Conservation (phyloP, 2,113 vertebrate species). For the Mus spicilegus region DNA sequence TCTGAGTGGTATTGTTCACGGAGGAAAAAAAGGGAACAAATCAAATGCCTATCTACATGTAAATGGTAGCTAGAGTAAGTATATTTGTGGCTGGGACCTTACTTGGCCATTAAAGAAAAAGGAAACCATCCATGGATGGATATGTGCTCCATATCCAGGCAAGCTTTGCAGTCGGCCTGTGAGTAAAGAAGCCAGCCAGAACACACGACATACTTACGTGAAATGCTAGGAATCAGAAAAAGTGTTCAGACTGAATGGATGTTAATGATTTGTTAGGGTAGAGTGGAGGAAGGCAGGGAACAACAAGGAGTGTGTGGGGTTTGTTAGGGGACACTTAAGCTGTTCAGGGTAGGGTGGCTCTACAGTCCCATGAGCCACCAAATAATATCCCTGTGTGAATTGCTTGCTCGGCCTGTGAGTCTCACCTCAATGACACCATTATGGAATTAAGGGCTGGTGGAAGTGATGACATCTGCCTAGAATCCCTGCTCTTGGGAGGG, state of each 20-base stretch:
- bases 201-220: background rate
- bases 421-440: background rate
- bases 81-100: background rate
- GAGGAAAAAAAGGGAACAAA: background rate
- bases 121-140: background rate
- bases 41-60: background rate
- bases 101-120: background rate
- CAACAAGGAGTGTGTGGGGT: background rate
- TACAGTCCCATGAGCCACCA: background rate
- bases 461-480: background rate
- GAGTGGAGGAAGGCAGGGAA: background rate
- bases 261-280: background rate
- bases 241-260: background rate
- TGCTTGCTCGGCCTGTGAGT: background rate
- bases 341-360: background rate
- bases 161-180: background rate
- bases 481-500: background rate
- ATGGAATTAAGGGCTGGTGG: background rate
- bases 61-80: background rate
- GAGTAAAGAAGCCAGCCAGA: background rate
- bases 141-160: background rate
- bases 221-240: background rate
- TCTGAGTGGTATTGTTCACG: background rate
- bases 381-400: background rate
- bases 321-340: background rate